These are phyloP conservation scores for Tribolium castaneum DNA, from an alignment of 1,140 invertebrate genomes.

Conservation along the genomic window DNA sequence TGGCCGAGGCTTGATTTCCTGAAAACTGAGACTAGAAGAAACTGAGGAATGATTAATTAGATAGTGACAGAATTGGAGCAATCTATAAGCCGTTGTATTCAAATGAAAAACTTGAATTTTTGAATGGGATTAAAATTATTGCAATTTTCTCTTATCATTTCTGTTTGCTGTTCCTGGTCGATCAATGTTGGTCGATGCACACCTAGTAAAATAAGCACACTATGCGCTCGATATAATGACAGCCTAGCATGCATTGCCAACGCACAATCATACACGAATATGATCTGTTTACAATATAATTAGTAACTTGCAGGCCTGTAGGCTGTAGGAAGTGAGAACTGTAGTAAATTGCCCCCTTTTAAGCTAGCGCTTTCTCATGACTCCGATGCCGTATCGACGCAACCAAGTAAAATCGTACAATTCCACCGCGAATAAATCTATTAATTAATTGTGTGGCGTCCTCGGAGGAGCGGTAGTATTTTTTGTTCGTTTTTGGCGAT, in stretches of 20 bases:
- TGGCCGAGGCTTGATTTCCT: not conserved
- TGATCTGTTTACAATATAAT: conserved; percentile 27
- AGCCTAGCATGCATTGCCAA: conserved; percentile 13
- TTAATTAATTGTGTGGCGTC: conserved; percentile 21
- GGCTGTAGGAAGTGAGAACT: conserved; percentile 21
- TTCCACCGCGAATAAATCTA: not conserved
- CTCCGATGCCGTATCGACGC: not conserved
- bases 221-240: conserved; percentile 3
- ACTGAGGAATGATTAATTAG: not conserved
- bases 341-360: conserved; percentile 24
- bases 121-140: not conserved
- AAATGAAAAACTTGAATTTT: not conserved
- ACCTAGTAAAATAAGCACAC: conserved; percentile 14
- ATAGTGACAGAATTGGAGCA: not conserved
- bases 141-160: not conserved
- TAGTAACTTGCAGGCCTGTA: conserved; percentile 2
- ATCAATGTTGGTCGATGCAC: not conserved
- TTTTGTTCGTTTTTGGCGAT: not conserved
- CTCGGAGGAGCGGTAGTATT: not conserved
- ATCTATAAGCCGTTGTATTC: not conserved
- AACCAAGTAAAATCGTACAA: not conserved
- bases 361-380: conserved; percentile 22
- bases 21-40: not conserved
- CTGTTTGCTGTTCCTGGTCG: not conserved
- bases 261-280: conserved; percentile 25